Evolutionary conservation across 2,113 vertebrate genomes (phyloP), one percentile per base, ranked within the genome.

Genomic region (Damaliscus lunatus): DNA sequence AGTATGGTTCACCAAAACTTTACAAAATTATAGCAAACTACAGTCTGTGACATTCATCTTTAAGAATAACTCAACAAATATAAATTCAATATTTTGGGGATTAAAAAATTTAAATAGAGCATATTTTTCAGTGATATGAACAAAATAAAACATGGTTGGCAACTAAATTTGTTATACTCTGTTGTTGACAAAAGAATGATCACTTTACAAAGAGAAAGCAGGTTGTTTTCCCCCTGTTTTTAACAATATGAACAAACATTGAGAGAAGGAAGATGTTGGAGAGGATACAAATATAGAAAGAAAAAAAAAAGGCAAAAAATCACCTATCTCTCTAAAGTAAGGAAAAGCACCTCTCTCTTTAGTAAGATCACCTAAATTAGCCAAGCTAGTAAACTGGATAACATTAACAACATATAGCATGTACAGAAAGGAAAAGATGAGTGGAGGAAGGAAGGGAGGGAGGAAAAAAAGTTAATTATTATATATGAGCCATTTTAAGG

Each of bases 1-100:
- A 97, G 87, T 98, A 71, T 93, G 92, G 62, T 90, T 97, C 82
- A 93, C 90, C 85, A 98, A 98, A 98, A 98, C 98, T 98, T 98
- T 86, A 91, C 96, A 92, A 97, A 97, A 91, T 97, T 98, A 59
- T 27, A 93, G 1, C 7, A 88, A 92, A 90, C 55, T 88, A 33
- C 52, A 71, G 8, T 90, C 3, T 77, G 3, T 88, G 19, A 94
- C 90, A 94, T 85, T 64, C 87, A 88, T 46, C 52, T 94, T 64
- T 92, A 46, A 87, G 33, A 84, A 67, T 93, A 94, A 7, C 3
- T 96, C 55, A 96, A 40, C 1, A 92, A 97, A 89, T 94, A 62
- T 84, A 92, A 88, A 67, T 64, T 67, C 88, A 4, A 59, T 43
- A 96, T 78, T 83, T 83, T 85, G 60, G 81, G 21, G 15, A 0